These are phyloP conservation scores for Phyllopteryx taeniolatus DNA, from an alignment of 2,113 vertebrate species.

Conservation along the genomic window DNA sequence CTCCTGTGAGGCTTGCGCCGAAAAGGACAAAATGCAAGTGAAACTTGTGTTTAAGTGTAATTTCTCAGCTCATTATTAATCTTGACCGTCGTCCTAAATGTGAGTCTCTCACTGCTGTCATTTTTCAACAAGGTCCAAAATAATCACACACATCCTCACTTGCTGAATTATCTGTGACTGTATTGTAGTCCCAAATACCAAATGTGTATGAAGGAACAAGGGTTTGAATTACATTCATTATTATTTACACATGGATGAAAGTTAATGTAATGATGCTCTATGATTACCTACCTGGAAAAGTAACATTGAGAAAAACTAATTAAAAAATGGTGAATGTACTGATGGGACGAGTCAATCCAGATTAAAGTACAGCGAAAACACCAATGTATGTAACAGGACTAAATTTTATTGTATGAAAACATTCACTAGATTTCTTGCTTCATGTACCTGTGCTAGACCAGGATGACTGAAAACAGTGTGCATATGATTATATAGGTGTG, in stretches of 20 bases:
- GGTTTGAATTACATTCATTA: not conserved
- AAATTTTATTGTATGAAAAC: not conserved
- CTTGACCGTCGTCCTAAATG: conserved; percentile 20
- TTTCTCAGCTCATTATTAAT: conserved; percentile 72
- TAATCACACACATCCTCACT: conserved; percentile 23
- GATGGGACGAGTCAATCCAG: not conserved
- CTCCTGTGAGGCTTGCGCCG: conserved; percentile 33
- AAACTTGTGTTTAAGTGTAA: conserved; percentile 55
- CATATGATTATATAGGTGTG: conserved; percentile 11
- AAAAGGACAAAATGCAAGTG: conserved; percentile 19
- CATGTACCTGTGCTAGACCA: conserved; percentile 22
- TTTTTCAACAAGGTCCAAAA: too few relatives aligned
- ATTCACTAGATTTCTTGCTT: conserved; percentile 1
- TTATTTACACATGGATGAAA: not conserved
- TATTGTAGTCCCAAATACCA: conserved; percentile 47
- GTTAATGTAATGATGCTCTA: not conserved
- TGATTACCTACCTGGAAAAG: not conserved
- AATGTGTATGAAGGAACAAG: conserved; percentile 38
- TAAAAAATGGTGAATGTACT: not conserved
- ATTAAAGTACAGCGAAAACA: not conserved
- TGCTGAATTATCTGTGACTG: conserved; percentile 25
- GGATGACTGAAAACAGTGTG: conserved; percentile 23
- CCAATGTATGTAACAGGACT: not conserved
- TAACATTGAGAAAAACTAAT: not conserved
- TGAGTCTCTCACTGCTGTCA: too few relatives aligned